Base-by-base conservation (phyloP, 2,113 vertebrate species). In the Budorcas taxicolor region DNA sequence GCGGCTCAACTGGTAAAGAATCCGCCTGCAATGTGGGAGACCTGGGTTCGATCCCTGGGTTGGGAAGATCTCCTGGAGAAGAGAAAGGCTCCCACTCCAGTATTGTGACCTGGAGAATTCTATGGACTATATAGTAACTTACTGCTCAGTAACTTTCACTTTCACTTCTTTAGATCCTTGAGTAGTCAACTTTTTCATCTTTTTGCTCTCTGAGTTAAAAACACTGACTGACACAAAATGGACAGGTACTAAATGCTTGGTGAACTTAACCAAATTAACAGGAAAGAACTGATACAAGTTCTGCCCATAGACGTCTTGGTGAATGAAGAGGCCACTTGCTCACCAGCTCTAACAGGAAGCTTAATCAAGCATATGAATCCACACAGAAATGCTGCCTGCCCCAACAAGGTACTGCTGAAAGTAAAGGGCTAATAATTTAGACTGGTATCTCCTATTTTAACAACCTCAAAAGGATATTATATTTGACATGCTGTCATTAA, bases 341-440 rank as follows among this genome's bases (percentile, higher is more conserved):
- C 57, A 52, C 45, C 15, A 12, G 50, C 82, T 94, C 45, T 52
- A 78, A 88, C 5, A 52, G n/a, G 17, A 7, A 84, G 80, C 8
- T 21, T 40, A 78, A 55, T 85, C 87, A 85, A 96, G 93, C 71
- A 40, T 2, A 53, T 2, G 12, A 57, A 82, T n/a, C 3, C 87
- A 95, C 81, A 95, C 55, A 96, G 95, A 94, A 85, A 40, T 78
- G 58, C 9, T 53, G 53, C 36, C 90, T 86, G 84, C 57, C 87
- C 94, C 81, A 52, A 43, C 31, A 90, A 94, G 64, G 87, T 53
- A 31, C 7, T 50, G 43, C 52, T 76, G 85, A 53, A 23, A 90
- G 90, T 80, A 89, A 87, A 90, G 62, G 45, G 64, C 67, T 96
- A 92, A 96, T 82, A 94, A 96, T 84, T 82, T 64, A 96, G 62